Base-by-base conservation (phyloP, 2,113 vertebrate genomes). In the Geococcyx californianus region DNA sequence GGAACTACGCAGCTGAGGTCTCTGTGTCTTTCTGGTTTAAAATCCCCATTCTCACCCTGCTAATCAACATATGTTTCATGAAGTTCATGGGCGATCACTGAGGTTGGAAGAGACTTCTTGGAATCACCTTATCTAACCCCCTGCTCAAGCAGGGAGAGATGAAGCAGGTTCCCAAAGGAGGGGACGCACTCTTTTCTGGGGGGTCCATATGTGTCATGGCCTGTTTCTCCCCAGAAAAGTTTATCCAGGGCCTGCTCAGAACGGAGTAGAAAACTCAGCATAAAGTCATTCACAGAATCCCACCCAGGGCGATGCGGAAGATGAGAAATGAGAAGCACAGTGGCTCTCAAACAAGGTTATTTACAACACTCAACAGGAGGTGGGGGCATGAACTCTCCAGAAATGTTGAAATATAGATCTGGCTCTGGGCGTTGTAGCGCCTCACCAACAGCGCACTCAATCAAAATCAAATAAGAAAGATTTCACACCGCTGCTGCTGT, bases 181-280 rank as follows among this genome's bases (percentile, higher is more conserved):
- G 12, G 6, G 2, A 25, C 13, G 6, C 13, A 36, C n/a, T 63
- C 10, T 31, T 26, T 69, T 62, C 42, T 5, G 11, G 9, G n/a
- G 13, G 10, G n/a, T 29, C 40, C 4, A 1, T 3, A 8, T 0
- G 0, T 29, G 4, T 16, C 10, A 34, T 42, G 18, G 8, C 62
- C 34, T 31, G 23, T 81, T 64, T 44, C 3, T 3, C 16, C 6
- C 4, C 9, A 31, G 9, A 47, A 47, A 47, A 2, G 5, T 44
- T 60, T 24, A 56, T 28, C 26, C 64, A 77, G 26, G 10, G 2
- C 26, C 36, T 54, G 49, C 29, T n/a, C 47, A 31, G 42, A 54
- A 15, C 12, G 55, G n/a, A 62, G 14, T 16, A n/a, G 60, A 70
- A 16, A 3, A 7, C 40, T 63, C 69, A 16, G 40, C 5, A 0